Conservation (phyloP, 2,797 vertebrate genomes). For the Lateolabrax maculatus region DNA sequence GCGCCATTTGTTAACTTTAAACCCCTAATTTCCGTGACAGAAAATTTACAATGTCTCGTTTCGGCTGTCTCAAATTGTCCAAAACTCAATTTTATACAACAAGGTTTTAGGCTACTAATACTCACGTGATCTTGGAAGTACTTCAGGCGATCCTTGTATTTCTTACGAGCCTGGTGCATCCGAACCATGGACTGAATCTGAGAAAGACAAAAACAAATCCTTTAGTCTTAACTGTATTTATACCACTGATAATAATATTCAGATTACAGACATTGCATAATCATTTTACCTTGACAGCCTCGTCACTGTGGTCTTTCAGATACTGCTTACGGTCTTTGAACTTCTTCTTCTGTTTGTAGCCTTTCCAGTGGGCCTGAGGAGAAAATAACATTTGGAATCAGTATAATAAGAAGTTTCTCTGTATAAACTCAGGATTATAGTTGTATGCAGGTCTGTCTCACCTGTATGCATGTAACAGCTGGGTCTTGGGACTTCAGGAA, state of each 20-base stretch:
- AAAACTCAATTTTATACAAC: neutral
- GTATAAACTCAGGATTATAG: too few species aligned
- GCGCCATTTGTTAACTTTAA: neutral
- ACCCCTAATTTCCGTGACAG: neutral
- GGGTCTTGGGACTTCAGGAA: constrained; percentile 93
- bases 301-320: constrained; percentile 88
- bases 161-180: constrained; percentile 96
- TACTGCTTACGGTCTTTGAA: constrained; percentile 90
- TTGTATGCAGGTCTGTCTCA: constrained; percentile 60
- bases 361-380: constrained; percentile 93
- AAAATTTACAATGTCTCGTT: constrained; percentile 1
- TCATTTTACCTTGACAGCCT: constrained; percentile 92
- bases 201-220: neutral
- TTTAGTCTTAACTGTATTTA: neutral
- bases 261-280: fast-evolving
- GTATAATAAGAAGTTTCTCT: too few species aligned
- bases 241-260: fast-evolving
- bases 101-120: neutral
- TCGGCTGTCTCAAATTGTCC: neutral
- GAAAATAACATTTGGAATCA: neutral
- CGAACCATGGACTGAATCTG: constrained; percentile 96
- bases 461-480: constrained; percentile 95
- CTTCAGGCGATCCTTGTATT: constrained; percentile 92
- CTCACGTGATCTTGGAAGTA: constrained; percentile 96
- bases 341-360: constrained; percentile 92